Base-by-base conservation (phyloP, 2,113 vertebrate genomes). In the Tautogolabrus adspersus region DNA sequence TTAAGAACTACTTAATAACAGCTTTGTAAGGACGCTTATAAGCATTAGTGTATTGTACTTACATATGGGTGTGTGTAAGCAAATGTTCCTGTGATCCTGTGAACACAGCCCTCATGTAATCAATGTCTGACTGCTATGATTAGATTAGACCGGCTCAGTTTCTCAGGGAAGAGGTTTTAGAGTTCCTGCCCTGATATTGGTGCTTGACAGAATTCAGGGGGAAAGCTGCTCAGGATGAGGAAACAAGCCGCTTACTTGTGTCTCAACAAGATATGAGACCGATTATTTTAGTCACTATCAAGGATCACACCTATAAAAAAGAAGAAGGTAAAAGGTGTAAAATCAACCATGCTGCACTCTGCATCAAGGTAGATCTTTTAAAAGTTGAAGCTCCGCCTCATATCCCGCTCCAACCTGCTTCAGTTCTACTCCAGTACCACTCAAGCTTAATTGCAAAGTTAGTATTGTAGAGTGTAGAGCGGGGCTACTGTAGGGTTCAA, bases 121-220 rank as follows among this genome's bases (percentile, higher is more conserved):
- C 71, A 22, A 37, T 83, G 44, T 49, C 47, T 42, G 15, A 38
- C 72, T 18, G 47, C 49, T 34, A 22, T 0, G 19, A 52, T 52
- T 52, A 52, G n/a, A 67, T 71, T 5, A 61, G 46, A 52, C 38
- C 40, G 18, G 26, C 15, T 3, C 21, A 16, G 58, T 75, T 72
- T 71, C 66, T 67, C 71, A 22, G 46, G 67, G 67, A 67, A 55
- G 56, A 46, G 66, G 37, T n/a, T n/a, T 40, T 47, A 3, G 22
- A 11, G n/a, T 4, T 61, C 52, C 54, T 37, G 7, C 67, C 67
- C 72, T 52, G 72, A 54, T 42, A 22, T 8, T 34, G 8, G 40
- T 34, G 49, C 79, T 9, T 52, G 55, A 74, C 60, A 59, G 34
- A 66, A 16, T 69, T 59, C 74, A 71, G 40, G 56, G n/a, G 40